phyloP scores from a whole-genome alignment of 2,113 vertebrate genomes.

The Scartelaos histophorus region DNA sequence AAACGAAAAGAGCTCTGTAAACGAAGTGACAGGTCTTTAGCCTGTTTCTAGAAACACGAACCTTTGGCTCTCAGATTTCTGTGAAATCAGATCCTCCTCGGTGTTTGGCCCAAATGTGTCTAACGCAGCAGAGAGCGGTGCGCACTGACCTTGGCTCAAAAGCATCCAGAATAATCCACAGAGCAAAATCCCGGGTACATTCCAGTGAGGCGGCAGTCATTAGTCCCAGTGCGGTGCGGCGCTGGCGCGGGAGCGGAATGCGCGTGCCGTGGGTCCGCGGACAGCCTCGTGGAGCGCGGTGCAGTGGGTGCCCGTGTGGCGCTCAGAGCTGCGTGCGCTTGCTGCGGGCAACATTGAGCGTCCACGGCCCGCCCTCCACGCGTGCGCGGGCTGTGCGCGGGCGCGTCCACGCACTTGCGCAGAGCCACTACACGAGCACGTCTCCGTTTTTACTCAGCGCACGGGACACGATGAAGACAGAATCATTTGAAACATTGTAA shows the following conservation, averaged over 20 bases:
- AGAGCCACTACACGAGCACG: slow-evolving; percentile 1
- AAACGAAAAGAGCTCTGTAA: not conserved
- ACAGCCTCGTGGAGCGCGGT: slow-evolving; percentile 63
- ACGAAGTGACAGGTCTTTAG: slow-evolving; percentile 1
- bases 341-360: slow-evolving; percentile 52
- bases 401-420: slow-evolving; percentile 14
- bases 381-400: slow-evolving; percentile 47
- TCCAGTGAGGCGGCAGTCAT: slow-evolving; percentile 6
- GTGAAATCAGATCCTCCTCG: slow-evolving; percentile 3
- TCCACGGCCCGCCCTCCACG: slow-evolving; percentile 62
- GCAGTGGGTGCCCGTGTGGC: slow-evolving; percentile 61
- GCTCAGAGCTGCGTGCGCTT: slow-evolving; percentile 47
- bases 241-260: slow-evolving; percentile 34
- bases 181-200: slow-evolving; percentile 56
- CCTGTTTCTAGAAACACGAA: slow-evolving; percentile 2
- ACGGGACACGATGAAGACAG: not conserved
- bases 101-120: slow-evolving; percentile 1
- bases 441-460: not conserved
- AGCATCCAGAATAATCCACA: slow-evolving; percentile 45
- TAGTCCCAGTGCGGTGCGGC: slow-evolving; percentile 26
- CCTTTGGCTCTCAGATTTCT: not conserved
- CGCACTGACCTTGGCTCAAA: slow-evolving; percentile 15
- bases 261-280: slow-evolving; percentile 35
- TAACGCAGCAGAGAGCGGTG: slow-evolving; percentile 6
- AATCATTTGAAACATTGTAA: not conserved